phyloP scores from a whole-genome alignment of 2,113 vertebrate genomes.

The Corythoichthys haematopterus region DNA sequence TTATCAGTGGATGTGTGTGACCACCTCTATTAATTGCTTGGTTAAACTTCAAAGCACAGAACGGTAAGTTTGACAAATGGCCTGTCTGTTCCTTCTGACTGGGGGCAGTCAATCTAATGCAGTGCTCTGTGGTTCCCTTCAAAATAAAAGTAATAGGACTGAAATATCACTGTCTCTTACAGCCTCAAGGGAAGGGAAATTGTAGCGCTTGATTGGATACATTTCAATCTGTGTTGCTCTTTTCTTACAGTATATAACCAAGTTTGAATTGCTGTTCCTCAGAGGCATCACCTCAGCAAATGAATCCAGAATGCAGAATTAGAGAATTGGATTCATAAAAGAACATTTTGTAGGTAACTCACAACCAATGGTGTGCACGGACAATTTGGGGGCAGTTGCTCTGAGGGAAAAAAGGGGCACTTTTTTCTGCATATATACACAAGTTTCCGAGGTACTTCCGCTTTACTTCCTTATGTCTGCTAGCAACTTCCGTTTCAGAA shows the following conservation, averaged over 20 bases:
- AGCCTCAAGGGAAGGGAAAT: slow-evolving; percentile 7
- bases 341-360: slow-evolving; percentile 1
- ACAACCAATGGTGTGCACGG: no score
- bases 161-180: slow-evolving; percentile 22
- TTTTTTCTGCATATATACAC: no score
- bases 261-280: neutral
- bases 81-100: slow-evolving; percentile 25
- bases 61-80: slow-evolving; percentile 28
- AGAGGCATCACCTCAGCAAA: slow-evolving; percentile 3
- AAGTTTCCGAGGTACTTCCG: no score
- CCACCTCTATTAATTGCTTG: slow-evolving; percentile 10
- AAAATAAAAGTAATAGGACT: slow-evolving; percentile 24
- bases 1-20: slow-evolving; percentile 9
- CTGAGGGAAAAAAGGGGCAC: no score
- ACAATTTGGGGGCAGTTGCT: no score
- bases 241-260: neutral
- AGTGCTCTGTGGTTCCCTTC: slow-evolving; percentile 16
- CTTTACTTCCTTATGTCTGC: no score
- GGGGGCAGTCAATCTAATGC: slow-evolving; percentile 8
- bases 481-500: no score
- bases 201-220: neutral
- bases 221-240: neutral
- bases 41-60: slow-evolving; percentile 24
- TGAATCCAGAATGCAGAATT: slow-evolving; percentile 5
- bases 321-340: slow-evolving; percentile 17